Percentiles rank a stretch among this genome's conserved stretches.
These are phyloP conservation scores for Cyclargus thomasi DNA, from an alignment of 1,140 invertebrate species.

Conservation along the genomic window DNA sequence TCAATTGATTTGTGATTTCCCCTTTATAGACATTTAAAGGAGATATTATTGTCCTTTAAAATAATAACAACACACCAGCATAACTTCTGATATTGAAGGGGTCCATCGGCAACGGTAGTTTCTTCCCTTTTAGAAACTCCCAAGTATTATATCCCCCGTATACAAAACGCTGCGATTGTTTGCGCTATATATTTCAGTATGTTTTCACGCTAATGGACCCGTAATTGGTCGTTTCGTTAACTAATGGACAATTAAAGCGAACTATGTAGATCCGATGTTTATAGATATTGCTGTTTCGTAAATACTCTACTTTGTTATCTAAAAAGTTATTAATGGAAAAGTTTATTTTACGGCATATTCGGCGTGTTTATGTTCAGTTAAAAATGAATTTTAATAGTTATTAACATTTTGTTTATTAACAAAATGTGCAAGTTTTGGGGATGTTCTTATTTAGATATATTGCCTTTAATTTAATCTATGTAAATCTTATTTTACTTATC, in stretches of 20 bases:
- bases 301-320: conserved; percentile 22
- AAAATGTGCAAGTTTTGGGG: background rate
- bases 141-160: no score
- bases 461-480: no score
- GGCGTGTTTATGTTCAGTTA: background rate
- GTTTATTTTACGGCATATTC: conserved; percentile 1
- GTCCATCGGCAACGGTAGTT: no score
- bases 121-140: no score
- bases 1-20: no score
- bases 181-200: conserved; percentile 21
- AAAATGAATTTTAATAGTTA: background rate
- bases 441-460: no score
- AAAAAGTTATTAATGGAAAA: conserved; percentile 15
- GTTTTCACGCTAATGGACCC: conserved; percentile 50
- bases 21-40: no score
- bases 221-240: conserved; percentile 63
- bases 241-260: conserved; percentile 68
- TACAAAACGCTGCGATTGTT: background rate
- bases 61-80: no score
- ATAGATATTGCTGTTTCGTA: conserved; percentile 34
- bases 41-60: no score
- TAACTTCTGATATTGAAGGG: no score
- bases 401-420: background rate
- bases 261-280: conserved; percentile 48
- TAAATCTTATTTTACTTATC: no score